Evolutionary conservation across 1,140 invertebrate species (phyloP).

Genomic region (Neodiprion virginianus): DNA sequence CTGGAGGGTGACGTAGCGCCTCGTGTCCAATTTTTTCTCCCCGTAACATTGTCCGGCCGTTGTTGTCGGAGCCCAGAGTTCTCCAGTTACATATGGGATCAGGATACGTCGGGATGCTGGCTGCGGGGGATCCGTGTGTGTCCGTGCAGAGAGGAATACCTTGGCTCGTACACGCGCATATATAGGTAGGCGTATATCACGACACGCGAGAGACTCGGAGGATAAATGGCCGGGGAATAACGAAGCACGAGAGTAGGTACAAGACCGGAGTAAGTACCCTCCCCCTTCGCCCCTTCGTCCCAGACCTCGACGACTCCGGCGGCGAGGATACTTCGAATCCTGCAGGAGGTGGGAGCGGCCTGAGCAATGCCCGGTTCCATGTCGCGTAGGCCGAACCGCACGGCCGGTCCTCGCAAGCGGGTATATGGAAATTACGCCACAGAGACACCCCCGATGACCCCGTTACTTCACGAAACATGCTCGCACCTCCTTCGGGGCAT

Average conservation of each 20-base stretch:
- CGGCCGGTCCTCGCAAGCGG: slow-evolving; percentile 27
- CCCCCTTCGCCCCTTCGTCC: slow-evolving; percentile 1
- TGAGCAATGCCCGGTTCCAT: slow-evolving; percentile 45
- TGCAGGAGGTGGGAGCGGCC: slow-evolving; percentile 41
- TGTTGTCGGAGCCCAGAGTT: slow-evolving; percentile 46
- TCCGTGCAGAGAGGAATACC: background rate
- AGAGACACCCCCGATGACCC: slow-evolving; percentile 14
- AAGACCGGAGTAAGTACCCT: slow-evolving; percentile 46
- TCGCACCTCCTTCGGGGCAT: slow-evolving; percentile 33
- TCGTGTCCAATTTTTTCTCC: background rate
- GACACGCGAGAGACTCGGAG: slow-evolving; percentile 32
- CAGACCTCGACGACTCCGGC: background rate
- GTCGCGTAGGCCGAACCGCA: slow-evolving; percentile 37
- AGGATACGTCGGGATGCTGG: slow-evolving; percentile 18
- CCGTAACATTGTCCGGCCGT: slow-evolving; percentile 26
- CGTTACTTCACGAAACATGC: slow-evolving; percentile 10
- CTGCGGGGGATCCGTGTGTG: slow-evolving; percentile 7
- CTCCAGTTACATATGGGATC: slow-evolving; percentile 40
- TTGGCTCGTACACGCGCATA: background rate
- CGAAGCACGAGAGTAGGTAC: slow-evolving; percentile 48
- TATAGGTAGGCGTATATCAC: slow-evolving; percentile 9
- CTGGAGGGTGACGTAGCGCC: background rate
- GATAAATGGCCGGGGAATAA: slow-evolving; percentile 55
- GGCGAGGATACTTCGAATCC: background rate
- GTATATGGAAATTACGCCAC: background rate